Percentiles rank a stretch among this genome's conserved stretches.
These are phyloP conservation scores for Pterocles burchelli DNA, from an alignment of 2,113 vertebrate genomes.

Conservation along the genomic window DNA sequence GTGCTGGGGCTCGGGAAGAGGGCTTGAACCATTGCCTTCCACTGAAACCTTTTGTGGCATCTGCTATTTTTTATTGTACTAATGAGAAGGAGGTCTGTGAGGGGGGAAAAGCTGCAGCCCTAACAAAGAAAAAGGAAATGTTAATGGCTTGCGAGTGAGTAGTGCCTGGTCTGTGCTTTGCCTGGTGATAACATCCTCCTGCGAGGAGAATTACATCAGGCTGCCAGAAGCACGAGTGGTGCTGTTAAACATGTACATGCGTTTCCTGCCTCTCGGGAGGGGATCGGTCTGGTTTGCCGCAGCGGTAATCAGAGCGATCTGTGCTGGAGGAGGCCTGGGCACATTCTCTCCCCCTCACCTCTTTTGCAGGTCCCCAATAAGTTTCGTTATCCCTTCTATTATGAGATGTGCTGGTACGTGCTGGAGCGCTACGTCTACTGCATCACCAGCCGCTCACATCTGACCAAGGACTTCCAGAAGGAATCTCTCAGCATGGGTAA, in stretches of 20 bases:
- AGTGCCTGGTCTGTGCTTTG: not conserved
- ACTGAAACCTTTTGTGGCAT: not conserved
- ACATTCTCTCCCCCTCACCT: not conserved
- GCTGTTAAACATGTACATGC: not conserved
- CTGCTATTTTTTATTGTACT: not conserved
- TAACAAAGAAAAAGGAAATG: not conserved
- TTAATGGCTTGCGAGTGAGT: not conserved
- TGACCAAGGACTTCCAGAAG: slow-evolving; percentile 96
- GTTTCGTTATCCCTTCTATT: slow-evolving; percentile 98
- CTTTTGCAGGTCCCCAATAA: slow-evolving; percentile 91
- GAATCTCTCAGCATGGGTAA: slow-evolving; percentile 93
- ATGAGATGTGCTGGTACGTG: slow-evolving; percentile 99
- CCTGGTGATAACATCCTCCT: not conserved
- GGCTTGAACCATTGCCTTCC: not conserved
- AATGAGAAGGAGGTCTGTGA: not conserved
- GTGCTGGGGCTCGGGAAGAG: not conserved
- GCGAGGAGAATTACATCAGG: not conserved
- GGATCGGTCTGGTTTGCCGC: not conserved
- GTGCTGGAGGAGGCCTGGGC: not conserved
- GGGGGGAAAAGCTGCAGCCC: not conserved
- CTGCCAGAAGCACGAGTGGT: not conserved
- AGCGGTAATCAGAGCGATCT: not conserved
- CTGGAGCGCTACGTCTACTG: slow-evolving; percentile 96
- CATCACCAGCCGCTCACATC: slow-evolving; percentile 90
- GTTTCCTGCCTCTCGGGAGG: not conserved